Percentiles rank a stretch among this genome's conserved stretches.
phyloP scores from a whole-genome alignment of 2,113 vertebrate species.

The Colossoma macropomum region DNA sequence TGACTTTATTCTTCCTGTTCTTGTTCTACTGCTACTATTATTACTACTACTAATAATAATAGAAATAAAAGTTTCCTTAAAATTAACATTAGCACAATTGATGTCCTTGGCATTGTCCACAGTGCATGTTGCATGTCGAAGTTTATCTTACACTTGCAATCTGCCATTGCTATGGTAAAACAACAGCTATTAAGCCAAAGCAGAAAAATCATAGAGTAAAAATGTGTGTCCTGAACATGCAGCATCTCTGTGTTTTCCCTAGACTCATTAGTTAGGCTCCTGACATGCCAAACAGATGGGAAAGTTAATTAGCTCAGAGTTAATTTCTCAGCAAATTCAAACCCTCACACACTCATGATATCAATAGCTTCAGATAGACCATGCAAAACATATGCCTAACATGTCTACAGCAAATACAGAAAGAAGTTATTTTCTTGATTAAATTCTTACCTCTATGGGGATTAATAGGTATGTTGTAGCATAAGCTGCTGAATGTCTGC shows the following conservation, averaged over 20 bases:
- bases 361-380: background rate
- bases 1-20: too few species aligned
- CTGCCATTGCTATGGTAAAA: too few species aligned
- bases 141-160: too few species aligned
- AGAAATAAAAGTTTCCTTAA: too few species aligned
- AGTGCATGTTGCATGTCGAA: too few species aligned
- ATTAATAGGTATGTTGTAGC: background rate
- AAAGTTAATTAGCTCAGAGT: background rate
- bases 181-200: background rate
- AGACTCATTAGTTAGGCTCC: background rate
- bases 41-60: too few species aligned
- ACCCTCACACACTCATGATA: background rate
- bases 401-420: background rate
- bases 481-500: background rate
- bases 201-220: background rate
- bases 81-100: too few species aligned
- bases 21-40: too few species aligned
- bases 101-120: too few species aligned
- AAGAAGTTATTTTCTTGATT: background rate
- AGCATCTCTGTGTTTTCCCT: background rate
- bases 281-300: background rate
- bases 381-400: background rate
- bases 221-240: background rate
- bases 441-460: background rate
- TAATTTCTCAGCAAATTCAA: background rate